phyloP scores from a whole-genome alignment of 2,797 vertebrate species.

The Hirundo rustica region DNA sequence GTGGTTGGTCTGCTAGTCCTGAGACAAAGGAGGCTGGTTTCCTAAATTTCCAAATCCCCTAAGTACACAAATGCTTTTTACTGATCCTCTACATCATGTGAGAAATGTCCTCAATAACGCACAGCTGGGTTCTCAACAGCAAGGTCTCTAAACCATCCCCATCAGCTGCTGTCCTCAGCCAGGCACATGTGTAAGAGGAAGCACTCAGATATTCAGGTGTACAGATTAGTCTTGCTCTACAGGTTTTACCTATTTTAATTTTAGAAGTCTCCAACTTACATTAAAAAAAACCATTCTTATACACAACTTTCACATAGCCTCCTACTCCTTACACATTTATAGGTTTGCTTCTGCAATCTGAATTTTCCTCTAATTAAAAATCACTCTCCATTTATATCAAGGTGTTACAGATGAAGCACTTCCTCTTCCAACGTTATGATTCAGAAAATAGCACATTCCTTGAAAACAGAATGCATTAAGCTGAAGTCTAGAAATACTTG shows the following conservation, averaged over 20 bases:
- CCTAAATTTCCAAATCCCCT: not conserved
- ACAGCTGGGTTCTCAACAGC: not conserved
- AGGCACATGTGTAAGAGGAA: rapidly evolving
- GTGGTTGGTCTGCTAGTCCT: not conserved
- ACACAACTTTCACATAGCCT: not conserved
- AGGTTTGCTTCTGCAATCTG: not conserved
- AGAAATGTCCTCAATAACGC: not conserved
- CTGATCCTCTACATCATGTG: not conserved
- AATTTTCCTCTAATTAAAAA: not conserved
- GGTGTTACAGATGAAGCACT: not conserved
- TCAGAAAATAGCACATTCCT: not conserved
- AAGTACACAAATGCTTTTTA: not conserved
- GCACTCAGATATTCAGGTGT: not conserved
- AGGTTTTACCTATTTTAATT: not conserved
- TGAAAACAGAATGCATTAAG: not conserved
- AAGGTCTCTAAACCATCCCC: not conserved
- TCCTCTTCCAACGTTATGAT: not conserved
- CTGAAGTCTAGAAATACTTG: not conserved
- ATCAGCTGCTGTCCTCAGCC: not conserved
- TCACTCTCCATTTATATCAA: not conserved
- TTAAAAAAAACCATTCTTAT: not conserved
- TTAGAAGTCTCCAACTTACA: not conserved
- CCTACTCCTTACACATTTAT: not conserved
- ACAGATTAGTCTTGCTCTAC: not conserved
- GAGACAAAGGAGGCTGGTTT: not conserved